phyloP scores from a whole-genome alignment of 1,140 invertebrate genomes.

The Phenacoccus solenopsis region DNA sequence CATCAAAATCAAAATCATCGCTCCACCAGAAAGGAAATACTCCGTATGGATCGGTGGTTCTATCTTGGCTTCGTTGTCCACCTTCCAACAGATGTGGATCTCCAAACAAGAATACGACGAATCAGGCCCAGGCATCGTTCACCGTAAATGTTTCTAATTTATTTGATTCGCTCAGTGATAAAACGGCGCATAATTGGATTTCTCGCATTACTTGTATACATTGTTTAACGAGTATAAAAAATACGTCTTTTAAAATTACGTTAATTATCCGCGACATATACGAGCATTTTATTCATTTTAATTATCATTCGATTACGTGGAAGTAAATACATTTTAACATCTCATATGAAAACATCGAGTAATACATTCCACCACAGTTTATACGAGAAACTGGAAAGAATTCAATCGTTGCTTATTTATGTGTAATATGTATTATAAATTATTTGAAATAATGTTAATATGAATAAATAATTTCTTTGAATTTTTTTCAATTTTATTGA shows the following conservation, averaged over 20 bases:
- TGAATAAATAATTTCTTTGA: neutral
- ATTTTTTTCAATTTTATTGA: neutral
- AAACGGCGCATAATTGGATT: neutral
- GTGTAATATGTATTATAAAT: neutral
- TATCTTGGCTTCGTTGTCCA: slow-evolving; percentile 69
- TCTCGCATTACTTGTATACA: neutral
- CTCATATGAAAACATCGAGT: neutral
- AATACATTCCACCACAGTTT: neutral
- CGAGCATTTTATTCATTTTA: neutral
- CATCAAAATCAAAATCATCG: slow-evolving; percentile 91
- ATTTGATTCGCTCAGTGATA: neutral
- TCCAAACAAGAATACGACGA: slow-evolving; percentile 87
- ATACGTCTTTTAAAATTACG: neutral
- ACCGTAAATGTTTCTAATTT: slow-evolving; percentile 85
- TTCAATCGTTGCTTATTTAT: neutral
- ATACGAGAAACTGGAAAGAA: neutral
- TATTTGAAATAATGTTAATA: neutral
- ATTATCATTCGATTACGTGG: neutral
- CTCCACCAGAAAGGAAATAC: slow-evolving; percentile 83
- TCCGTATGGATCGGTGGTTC: slow-evolving; percentile 84
- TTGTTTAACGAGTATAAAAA: neutral
- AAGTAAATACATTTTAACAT: neutral
- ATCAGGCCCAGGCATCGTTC: slow-evolving; percentile 80
- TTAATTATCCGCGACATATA: neutral
- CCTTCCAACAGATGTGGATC: slow-evolving; percentile 83